Percentiles rank a stretch among this genome's conserved stretches.
Conservation (phyloP, 2,888 invertebrate genomes). For the Pristionchus exspectatus region DNA sequence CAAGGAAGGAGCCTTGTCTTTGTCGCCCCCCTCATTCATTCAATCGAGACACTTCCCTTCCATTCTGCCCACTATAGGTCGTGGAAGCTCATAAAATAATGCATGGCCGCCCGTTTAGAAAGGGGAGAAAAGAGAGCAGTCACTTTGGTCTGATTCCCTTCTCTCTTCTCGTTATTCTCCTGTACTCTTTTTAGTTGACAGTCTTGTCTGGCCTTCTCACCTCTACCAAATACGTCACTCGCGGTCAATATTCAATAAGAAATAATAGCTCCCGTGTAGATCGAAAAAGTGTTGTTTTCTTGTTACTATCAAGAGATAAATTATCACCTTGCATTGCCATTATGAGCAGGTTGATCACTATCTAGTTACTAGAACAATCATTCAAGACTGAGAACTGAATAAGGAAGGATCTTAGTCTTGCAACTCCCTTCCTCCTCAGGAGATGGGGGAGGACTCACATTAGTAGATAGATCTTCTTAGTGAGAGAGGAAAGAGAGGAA, state of each 20-base stretch:
- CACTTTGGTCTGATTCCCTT: constrained; percentile 40
- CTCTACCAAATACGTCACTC: background rate
- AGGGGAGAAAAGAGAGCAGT: background rate
- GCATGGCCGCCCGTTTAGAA: constrained; percentile 46
- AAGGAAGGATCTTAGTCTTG: background rate
- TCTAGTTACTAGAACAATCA: background rate
- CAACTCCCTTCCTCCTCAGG: background rate
- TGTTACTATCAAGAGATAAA: background rate
- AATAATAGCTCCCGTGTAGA: background rate
- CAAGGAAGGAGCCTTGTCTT: background rate
- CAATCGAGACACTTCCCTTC: constrained; percentile 24
- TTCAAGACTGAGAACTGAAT: background rate
- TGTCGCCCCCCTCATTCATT: background rate
- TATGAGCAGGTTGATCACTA: background rate
- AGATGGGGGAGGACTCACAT: constrained; percentile 38
- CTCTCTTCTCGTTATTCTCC: background rate
- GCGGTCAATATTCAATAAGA: background rate
- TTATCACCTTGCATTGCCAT: background rate
- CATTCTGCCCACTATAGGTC: constrained; percentile 25
- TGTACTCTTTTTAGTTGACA: background rate
- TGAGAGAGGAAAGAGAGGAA: background rate
- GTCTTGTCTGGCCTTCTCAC: background rate
- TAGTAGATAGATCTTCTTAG: background rate
- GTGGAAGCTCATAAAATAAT: constrained; percentile 40
- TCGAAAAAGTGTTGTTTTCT: background rate